Evolutionary conservation across 2,888 invertebrate species (phyloP), one percentile per base, ranked within the genome.

Genomic region (Drosophila recens): DNA sequence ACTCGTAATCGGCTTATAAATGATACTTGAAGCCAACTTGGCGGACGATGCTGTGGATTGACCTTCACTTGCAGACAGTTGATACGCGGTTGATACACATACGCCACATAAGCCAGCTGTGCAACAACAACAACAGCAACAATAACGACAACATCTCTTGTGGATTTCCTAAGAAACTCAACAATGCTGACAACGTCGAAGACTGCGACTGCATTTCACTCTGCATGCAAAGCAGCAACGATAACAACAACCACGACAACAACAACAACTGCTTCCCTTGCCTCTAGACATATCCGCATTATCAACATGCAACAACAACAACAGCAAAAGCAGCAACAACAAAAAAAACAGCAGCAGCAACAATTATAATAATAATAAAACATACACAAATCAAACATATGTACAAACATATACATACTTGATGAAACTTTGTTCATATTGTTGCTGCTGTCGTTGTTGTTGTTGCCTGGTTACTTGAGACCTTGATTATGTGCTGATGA

Each of bases 401-500:
- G n/a, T n/a, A 27, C 6, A 27, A 27, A 52, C 27, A 52, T 3
- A 27, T 53, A 63, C 49, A 40, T 56, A 67, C 57, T 67, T 73
- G 36, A 46, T 59, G 65, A 72, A 42, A 59, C 65, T 56, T 46
- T 61, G 59, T 57, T 62, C 53, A 38, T 34, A 53, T 13, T 40
- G 40, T 43, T 34, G 42, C 27, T 40, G 48, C 48, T 63, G 43
- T 27, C 36, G 43, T 34, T 30, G 49, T 49, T 58, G 42, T 53
- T 71, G 63, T 40, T 58, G 40, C 49, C 43, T 62, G 65, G 68
- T 59, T 45, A 56, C 52, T 72, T 53, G 75, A 72, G 79, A 72
- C 82, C 79, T 84, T 81, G 75, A 81, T 72, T 65, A 67, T 72
- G 72, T 68, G 67, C 68, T 68, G 81, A 78, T 84, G 85, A 81